Percentiles rank a stretch among this genome's conserved stretches.
These are phyloP conservation scores for Patella caerulea DNA, from an alignment of 2,888 invertebrate genomes.

Conservation along the genomic window DNA sequence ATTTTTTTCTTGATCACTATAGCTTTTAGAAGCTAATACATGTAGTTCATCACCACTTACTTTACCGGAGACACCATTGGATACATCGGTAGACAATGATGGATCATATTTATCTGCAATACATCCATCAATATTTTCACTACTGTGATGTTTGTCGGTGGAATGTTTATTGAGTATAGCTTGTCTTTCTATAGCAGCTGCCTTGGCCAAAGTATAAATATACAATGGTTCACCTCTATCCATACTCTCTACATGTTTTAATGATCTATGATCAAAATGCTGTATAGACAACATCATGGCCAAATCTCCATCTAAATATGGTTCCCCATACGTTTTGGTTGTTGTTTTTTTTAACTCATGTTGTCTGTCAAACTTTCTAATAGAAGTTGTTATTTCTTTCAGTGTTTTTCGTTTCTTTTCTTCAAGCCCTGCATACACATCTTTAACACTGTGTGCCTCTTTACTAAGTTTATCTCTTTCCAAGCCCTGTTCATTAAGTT, in stretches of 20 bases:
- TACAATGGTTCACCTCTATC: slow-evolving; percentile 55
- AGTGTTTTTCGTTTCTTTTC: slow-evolving; percentile 45
- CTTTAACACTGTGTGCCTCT: slow-evolving; percentile 25
- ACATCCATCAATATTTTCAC: too few species aligned
- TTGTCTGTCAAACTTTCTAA: slow-evolving; percentile 47
- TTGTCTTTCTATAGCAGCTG: not conserved
- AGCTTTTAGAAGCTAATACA: too few species aligned
- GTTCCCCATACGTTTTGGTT: slow-evolving; percentile 45
- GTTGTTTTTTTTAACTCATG: slow-evolving; percentile 39
- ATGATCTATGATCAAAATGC: slow-evolving; percentile 46
- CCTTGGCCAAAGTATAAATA: slow-evolving; percentile 41
- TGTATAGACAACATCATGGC: slow-evolving; percentile 47
- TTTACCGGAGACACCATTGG: too few species aligned
- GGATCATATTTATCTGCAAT: too few species aligned
- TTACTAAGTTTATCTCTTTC: slow-evolving; percentile 6
- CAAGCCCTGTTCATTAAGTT: not conserved
- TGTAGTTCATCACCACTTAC: too few species aligned
- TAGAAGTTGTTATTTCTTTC: slow-evolving; percentile 44
- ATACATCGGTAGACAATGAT: too few species aligned
- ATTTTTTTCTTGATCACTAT: too few species aligned
- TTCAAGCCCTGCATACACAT: slow-evolving; percentile 52
- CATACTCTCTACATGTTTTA: slow-evolving; percentile 47
- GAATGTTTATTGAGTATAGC: not conserved
- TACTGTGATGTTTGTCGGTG: not conserved
- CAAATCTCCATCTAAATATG: slow-evolving; percentile 35